A percentile compares a stretch with the other conserved stretches of the same genome.
These are phyloP conservation scores for Eufriesea mexicana DNA, from an alignment of 1,140 invertebrate species.

Conservation along the genomic window DNA sequence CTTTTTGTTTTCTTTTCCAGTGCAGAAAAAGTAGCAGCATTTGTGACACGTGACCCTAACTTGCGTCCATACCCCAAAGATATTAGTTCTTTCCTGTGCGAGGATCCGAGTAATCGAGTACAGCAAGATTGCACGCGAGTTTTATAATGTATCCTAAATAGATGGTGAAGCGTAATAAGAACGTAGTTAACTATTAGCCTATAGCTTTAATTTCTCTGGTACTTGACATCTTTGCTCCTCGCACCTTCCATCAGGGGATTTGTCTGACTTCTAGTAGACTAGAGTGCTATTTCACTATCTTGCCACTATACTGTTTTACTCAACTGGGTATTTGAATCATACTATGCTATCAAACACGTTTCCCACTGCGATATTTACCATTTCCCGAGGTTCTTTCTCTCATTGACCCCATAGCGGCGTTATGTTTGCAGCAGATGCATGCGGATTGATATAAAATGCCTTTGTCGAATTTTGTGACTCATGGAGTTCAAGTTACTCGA, in stretches of 20 bases:
- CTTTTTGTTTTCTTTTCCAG: background rate
- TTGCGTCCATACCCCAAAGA: background rate
- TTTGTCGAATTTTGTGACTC: slow-evolving; percentile 13
- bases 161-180: background rate
- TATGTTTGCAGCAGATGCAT: slow-evolving; percentile 4
- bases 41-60: background rate
- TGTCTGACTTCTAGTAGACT: background rate
- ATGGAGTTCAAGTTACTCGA: background rate
- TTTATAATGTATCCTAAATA: background rate
- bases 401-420: background rate
- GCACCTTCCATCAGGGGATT: background rate
- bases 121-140: background rate
- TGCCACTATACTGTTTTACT: too few relatives aligned
- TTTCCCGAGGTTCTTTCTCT: background rate
- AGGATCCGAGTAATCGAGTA: background rate
- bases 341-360: background rate
- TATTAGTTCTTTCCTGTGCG: background rate
- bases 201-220: background rate
- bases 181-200: background rate
- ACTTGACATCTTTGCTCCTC: background rate
- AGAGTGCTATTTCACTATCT: too few relatives aligned
- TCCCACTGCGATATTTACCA: background rate
- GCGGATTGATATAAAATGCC: background rate
- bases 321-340: too few relatives aligned
- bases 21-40: background rate